Evolutionary conservation across 2,888 invertebrate species (phyloP).

Genomic region (Perizoma flavofasciatum): DNA sequence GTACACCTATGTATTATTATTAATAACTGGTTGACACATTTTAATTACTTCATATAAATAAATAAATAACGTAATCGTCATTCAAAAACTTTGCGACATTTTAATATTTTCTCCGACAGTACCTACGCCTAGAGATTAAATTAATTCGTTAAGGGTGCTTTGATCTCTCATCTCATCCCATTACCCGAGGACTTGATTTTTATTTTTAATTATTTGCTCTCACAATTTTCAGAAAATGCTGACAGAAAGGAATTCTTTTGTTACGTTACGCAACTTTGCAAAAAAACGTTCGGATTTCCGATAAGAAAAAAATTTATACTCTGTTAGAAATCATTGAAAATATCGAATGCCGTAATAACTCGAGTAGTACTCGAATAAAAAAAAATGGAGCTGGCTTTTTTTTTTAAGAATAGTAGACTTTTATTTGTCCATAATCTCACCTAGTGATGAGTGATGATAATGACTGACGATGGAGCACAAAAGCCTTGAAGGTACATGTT

Average conservation of each 20-base stretch:
- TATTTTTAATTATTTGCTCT: constrained; percentile 30
- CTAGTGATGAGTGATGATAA: too few species aligned
- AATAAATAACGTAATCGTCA: too few species aligned
- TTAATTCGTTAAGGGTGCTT: constrained; percentile 33
- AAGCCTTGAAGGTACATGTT: too few species aligned
- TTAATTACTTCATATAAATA: too few species aligned
- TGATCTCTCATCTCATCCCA: constrained; percentile 32
- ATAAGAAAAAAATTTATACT: not conserved
- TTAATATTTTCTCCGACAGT: constrained; percentile 9
- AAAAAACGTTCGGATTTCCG: constrained; percentile 13
- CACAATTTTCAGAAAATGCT: constrained; percentile 26
- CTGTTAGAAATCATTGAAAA: constrained; percentile 6
- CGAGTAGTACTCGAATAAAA: too few species aligned
- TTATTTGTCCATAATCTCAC: too few species aligned
- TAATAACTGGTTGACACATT: too few species aligned
- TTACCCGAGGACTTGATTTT: constrained; percentile 28
- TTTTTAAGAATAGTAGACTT: too few species aligned
- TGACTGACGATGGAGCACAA: too few species aligned
- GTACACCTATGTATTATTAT: too few species aligned
- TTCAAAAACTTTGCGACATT: too few species aligned
- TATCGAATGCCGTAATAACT: not conserved
- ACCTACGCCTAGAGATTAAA: constrained; percentile 25
- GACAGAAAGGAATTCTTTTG: constrained; percentile 12
- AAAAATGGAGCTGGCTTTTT: too few species aligned
- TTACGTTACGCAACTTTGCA: constrained; percentile 18